Evolutionary conservation across 2,888 invertebrate genomes (phyloP).

Genomic region (Gymnoscelis rufifasciata): DNA sequence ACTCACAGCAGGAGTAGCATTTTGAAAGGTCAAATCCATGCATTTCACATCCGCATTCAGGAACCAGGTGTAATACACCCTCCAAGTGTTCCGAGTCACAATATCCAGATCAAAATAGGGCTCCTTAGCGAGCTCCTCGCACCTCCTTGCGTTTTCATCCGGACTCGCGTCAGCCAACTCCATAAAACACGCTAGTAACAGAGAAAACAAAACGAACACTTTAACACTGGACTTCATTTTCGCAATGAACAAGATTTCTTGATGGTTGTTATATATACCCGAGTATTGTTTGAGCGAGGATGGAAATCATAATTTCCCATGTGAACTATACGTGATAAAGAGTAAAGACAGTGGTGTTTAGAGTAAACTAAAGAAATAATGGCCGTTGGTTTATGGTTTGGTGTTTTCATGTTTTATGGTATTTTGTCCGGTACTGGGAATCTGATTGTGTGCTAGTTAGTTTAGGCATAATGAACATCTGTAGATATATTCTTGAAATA

Average conservation of each 20-base stretch:
- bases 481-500: too few species aligned
- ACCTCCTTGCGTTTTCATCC: constrained; percentile 31
- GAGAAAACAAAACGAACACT: neutral
- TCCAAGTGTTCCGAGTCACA: constrained; percentile 51
- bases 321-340: constrained; percentile 1
- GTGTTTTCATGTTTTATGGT: too few species aligned
- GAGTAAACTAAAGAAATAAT: neutral
- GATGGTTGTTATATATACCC: neutral
- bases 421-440: too few species aligned
- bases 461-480: too few species aligned
- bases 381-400: neutral
- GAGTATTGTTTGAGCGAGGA: neutral
- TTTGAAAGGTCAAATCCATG: constrained; percentile 50
- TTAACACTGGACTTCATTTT: constrained; percentile 16
- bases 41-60: constrained; percentile 46
- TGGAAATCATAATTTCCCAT: neutral
- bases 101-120: constrained; percentile 55
- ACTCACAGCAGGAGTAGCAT: constrained; percentile 46
- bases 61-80: constrained; percentile 60
- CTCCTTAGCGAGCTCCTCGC: constrained; percentile 38
- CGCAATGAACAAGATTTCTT: neutral
- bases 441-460: too few species aligned
- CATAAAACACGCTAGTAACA: constrained; percentile 3
- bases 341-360: neutral
- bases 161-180: constrained; percentile 3